A percentile compares a stretch with the other conserved stretches of the same genome.
Conservation (phyloP, 2,888 invertebrate genomes). For the Meloe dianella region DNA sequence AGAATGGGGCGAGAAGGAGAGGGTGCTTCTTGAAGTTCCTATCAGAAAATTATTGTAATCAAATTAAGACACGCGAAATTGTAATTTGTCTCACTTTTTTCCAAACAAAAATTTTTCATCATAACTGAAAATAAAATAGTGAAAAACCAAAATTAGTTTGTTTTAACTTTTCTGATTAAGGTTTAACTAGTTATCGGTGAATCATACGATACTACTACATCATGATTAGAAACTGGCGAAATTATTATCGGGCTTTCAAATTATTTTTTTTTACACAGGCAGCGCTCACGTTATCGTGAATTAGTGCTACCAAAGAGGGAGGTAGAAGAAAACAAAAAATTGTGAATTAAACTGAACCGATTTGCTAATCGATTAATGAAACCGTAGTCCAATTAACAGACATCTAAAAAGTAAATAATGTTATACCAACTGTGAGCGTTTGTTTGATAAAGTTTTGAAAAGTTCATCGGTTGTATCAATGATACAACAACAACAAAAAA, state of each 20-base stretch:
- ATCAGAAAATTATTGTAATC: constrained; percentile 47
- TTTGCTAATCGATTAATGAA: neutral
- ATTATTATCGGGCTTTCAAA: neutral
- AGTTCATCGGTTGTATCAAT: no score
- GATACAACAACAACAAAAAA: no score
- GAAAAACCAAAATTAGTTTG: constrained; percentile 27
- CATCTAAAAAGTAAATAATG: no score
- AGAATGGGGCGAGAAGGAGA: neutral
- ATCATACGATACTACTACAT: neutral
- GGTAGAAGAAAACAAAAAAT: neutral
- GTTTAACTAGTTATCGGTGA: neutral
- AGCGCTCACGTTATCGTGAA: neutral
- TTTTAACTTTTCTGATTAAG: constrained; percentile 17
- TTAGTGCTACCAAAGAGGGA: neutral
- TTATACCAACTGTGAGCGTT: no score
- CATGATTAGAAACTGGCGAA: neutral
- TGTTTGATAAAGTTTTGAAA: no score
- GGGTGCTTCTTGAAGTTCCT: neutral
- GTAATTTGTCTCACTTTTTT: constrained; percentile 50
- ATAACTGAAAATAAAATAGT: constrained; percentile 14
- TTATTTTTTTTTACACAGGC: neutral
- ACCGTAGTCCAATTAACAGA: neutral
- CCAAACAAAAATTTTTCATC: neutral
- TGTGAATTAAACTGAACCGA: no score
- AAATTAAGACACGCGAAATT: constrained; percentile 51